Evolutionary conservation across 2,888 invertebrate genomes (phyloP), one percentile per base, ranked within the genome.

Genomic region (Tinea pellionella): DNA sequence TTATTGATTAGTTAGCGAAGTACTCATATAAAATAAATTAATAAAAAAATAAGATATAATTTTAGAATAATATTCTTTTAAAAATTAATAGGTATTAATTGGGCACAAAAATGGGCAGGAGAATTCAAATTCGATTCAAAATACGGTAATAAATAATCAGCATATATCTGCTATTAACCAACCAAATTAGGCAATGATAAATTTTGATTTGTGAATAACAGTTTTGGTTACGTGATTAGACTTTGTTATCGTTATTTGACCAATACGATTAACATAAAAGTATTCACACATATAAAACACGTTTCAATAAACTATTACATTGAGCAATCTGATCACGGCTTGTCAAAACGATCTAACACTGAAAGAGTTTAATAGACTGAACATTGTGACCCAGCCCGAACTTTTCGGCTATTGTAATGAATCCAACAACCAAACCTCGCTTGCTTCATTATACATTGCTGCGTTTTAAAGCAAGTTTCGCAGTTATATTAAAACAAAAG

Each of bases 291-390:
- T 12, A 53, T 47, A 47, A n/a, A 47, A 47, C 47, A 47, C 16
- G 24, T 53, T 53, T 6, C 53, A 19, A 53, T 53, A 53, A 53
- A 9, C 47, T 47, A 53, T 53, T 24, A 53, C 66, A 72, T 83
- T 82, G 74, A 78, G 71, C 74, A 83, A 81, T 73, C 73, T 67
- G 73, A 82, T 83, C 80, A 81, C 76, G 78, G 69, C 71, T 70
- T 74, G 69, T 73, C 77, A 77, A 78, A 77, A 75, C 80, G 78
- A 81, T 73, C 77, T 72, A 73, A 69, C 75, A 77, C 74, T 80
- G 78, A 81, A 84, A 84, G 71, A 82, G 78, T 81, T 79, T 81
- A 81, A 86, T 84, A 80, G 76, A 80, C 77, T 75, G 79, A 76
- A 84, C 83, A 84, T 81, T 80, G 75, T 74, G 68, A 63, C 74